These are phyloP conservation scores for Stenolophus ochropezus DNA, from an alignment of 2,888 invertebrate genomes.

Conservation along the genomic window DNA sequence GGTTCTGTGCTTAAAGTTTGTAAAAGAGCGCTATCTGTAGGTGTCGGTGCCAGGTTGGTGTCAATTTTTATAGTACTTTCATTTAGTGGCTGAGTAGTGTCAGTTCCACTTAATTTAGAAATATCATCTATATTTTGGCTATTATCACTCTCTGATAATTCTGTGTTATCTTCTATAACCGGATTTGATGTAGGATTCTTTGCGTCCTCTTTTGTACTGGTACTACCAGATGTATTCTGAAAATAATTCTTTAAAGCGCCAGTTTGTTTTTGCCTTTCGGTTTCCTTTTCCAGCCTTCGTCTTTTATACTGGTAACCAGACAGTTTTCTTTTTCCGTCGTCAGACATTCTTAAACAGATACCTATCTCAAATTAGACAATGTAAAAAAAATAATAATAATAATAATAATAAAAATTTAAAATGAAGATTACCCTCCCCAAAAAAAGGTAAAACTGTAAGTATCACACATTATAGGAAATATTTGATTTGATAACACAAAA, in stretches of 20 bases:
- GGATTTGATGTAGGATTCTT: not conserved
- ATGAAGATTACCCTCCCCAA: not conserved
- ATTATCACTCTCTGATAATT: not conserved
- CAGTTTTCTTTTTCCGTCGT: not conserved
- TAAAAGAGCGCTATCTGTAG: not conserved
- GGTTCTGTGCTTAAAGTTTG: not conserved
- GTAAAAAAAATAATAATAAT: not conserved
- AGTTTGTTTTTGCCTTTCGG: not conserved
- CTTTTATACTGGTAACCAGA: not conserved
- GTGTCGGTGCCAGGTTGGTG: slow-evolving; percentile 1
- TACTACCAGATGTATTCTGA: too few relatives aligned
- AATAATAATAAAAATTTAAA: not conserved
- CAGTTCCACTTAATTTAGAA: not conserved
- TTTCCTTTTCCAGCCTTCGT: not conserved
- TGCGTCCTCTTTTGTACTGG: not conserved
- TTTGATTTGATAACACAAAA: slow-evolving; percentile 22
- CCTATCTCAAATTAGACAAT: not conserved
- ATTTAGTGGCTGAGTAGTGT: not conserved
- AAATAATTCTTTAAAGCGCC: not conserved
- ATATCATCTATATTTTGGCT: not conserved
- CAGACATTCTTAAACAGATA: too few relatives aligned
- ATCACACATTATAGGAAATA: too few relatives aligned
- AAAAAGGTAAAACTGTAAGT: too few relatives aligned
- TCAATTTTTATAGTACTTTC: not conserved
- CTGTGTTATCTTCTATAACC: not conserved